Evolutionary conservation across 1,140 invertebrate genomes (phyloP), one percentile per base, ranked within the genome.

Genomic region (Adoxophyes honmai): DNA sequence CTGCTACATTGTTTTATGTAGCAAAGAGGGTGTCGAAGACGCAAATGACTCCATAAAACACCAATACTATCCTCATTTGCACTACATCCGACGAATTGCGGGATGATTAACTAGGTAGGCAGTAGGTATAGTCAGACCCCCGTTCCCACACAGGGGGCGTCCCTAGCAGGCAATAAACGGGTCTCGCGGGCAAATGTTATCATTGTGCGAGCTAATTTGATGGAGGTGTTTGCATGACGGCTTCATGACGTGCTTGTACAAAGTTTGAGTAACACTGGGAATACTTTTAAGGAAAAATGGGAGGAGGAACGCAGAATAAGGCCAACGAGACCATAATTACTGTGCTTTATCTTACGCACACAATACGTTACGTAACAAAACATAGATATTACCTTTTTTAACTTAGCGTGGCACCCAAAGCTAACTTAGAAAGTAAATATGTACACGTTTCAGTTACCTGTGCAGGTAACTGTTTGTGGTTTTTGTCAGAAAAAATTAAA

Each of bases 131-230:
- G n/a, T 1, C 16, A 48, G 42, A 48, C 42, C 38, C 54, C 34
- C 36, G 18, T 42, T 34, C 38, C 53, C 48, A 55, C 57, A 53
- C 35, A 37, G 54, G 48, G 52, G 37, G 33, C 14, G 55, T 55
- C 68, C 66, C 68, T 69, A 52, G 55, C 13, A 55, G 28, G 56
- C 64, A 63, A 64, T 71, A 68, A 73, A 65, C 61, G 48, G 21
- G 39, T 51, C 60, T 55, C 60, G 39, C 53, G 53, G 56, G 62
- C 51, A 59, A 64, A 66, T 70, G 66, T 70, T 70, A 63, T 69
- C 59, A 55, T 67, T 64, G 66, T 33, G 57, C 59, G 55, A 36
- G 56, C 58, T 71, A 72, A 72, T 68, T 72, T 62, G 48, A 64
- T 52, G 57, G 56, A 55, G 66, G 64, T 60, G 59, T 68, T 57